Conservation (phyloP, 2,113 vertebrate genomes). For the Bungarus multicinctus region DNA sequence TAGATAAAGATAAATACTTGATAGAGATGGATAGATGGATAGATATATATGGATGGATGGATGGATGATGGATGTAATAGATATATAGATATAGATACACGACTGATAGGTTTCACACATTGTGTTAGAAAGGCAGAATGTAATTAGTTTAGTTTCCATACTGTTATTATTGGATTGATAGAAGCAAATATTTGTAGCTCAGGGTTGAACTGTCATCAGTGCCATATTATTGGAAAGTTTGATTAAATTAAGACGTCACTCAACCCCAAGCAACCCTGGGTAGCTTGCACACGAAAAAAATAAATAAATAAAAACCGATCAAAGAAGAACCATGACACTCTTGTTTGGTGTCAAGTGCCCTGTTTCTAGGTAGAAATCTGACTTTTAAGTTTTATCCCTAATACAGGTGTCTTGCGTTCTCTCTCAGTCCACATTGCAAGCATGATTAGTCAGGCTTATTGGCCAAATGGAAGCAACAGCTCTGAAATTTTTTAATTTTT, state of each 20-base stretch:
- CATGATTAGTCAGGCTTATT: accelerated
- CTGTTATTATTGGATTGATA: too few species aligned
- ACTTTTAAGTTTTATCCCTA: not conserved
- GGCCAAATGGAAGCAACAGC: not conserved
- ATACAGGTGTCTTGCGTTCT: not conserved
- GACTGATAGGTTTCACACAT: too few species aligned
- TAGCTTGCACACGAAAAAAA: not conserved
- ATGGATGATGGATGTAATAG: too few species aligned
- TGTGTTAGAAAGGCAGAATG: too few species aligned
- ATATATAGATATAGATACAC: too few species aligned
- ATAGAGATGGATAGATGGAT: too few species aligned
- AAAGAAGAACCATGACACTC: not conserved
- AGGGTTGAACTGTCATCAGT: not conserved
- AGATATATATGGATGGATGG: too few species aligned
- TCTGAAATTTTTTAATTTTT: not conserved
- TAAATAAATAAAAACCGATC: not conserved
- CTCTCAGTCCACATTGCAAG: not conserved
- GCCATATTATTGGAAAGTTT: not conserved
- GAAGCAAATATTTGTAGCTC: too few species aligned
- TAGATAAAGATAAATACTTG: too few species aligned
- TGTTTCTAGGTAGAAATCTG: not conserved
- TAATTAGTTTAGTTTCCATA: too few species aligned
- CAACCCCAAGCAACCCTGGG: not conserved
- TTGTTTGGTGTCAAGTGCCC: not conserved
- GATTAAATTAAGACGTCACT: too few species aligned